Base-by-base conservation (phyloP, 2,113 vertebrate genomes). In the Pluvianellus socialis region DNA sequence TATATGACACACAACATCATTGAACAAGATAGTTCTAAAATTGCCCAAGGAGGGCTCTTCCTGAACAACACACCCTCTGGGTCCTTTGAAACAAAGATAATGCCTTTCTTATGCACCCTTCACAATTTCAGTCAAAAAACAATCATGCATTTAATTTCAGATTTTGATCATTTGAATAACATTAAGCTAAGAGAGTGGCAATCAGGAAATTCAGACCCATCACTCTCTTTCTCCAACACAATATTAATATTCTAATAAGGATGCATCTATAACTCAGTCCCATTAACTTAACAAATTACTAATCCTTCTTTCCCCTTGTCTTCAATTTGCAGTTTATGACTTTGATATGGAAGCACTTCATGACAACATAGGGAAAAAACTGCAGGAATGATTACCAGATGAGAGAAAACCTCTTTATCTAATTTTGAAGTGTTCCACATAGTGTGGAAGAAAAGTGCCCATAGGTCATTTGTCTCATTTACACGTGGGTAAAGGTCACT, bases 241-340 rank as follows among this genome's bases (percentile, higher is more conserved):
- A 27, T 70, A 92, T 74, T 93, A 88, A 96, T 86, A 95, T 90
- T 95, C 66, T 83, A 93, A 73, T 72, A 86, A 44, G 52, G 30
- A 79, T 42, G 20, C 49, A 81, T 81, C 63, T 92, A 33, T 81
- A 92, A 87, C 56, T 86, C 84, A 85, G n/a, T 44, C 45, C 24
- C 62, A 90, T 91, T 88, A 93, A 88, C 47, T 65, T 75, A 88
- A 91, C 45, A 95, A 94, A 95, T 85, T 76, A 86, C 35, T 76
- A 44, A 95, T 70, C 50, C 47, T 76, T 88, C 58, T 68, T 72
- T 68, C 61, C 33, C 23, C 65, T 88, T 7, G 7, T 40, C 81
- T 90, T 86, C 84, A 86, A 22, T 47, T 92, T 86, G 62, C 62
- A 79, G 79, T 73, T 95, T 74, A 92, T 88, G 75, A 58, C 3